Evolutionary conservation across 2,888 invertebrate genomes (phyloP), one percentile per base, ranked within the genome.

Genomic region (Drosophila diplacantha): DNA sequence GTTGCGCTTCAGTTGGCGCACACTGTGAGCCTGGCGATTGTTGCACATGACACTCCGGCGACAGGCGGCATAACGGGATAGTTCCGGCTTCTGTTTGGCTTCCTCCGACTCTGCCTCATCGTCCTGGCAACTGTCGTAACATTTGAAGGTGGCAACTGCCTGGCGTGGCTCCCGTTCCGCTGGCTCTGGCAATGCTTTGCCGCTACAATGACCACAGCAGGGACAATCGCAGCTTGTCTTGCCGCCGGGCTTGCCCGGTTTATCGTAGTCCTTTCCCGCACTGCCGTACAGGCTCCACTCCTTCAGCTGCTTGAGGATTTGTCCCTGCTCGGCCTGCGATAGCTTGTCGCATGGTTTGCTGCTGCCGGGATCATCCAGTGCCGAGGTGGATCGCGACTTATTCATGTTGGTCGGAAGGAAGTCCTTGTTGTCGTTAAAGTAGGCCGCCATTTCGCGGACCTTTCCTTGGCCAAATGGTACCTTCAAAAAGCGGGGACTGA

Each of bases 371-470:
- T 61, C 61, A 2, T 60, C 55, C 59, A 85, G 53, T 12, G 83
- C 66, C 11, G 86, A 84, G 0, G 85, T 86, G 14, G 86, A 86
- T 53, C 84, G 80, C 9, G 82, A 84, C 37, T 68, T 77, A 20
- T 51, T 37, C 2, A 64, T 67, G 34, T 22, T 56, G 16, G 52
- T n/a, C 6, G 63, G 71, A 47, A 81, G 71, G 53, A 84, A 76
- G 20, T 51, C 60, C 24, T 75, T 69, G 37, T 85, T 71, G 6
- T 70, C 68, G 58, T 92, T 90, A 72, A 94, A 94, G 85, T 92
- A 93, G 82, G 92, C 92, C 0, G 93, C 90, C 61, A 94, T 88
- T 38, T 92, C 93, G 60, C 92, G 93, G 1, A 94, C 94, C 85
- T 92, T 91, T 2, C 93, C 93, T 60, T 91, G 91, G 0, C 93